Evolutionary conservation across 2,888 invertebrate species (phyloP).

Genomic region (Trichacis sp.): DNA sequence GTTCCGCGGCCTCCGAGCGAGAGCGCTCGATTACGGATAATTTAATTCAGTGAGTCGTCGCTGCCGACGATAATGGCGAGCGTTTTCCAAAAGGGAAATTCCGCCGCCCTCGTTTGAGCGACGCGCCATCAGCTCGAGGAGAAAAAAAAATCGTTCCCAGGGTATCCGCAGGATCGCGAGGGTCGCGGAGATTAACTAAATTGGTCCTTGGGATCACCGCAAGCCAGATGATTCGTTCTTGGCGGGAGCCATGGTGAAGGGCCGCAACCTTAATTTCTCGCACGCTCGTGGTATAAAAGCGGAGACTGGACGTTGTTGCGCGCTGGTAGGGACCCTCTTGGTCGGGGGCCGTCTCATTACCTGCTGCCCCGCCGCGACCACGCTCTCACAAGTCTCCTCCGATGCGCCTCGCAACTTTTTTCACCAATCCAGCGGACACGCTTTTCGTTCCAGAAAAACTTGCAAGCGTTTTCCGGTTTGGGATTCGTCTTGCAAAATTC

Average conservation of each 20-base stretch:
- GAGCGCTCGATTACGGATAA: conserved; percentile 59
- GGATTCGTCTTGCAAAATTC: no score
- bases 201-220: conserved; percentile 49
- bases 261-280: conserved; percentile 45
- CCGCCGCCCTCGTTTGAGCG: conserved; percentile 53
- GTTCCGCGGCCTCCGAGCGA: conserved; percentile 50
- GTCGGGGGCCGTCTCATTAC: conserved; percentile 70
- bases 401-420: conserved; percentile 28
- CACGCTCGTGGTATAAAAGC: conserved; percentile 31
- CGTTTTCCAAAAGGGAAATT: conserved; percentile 45
- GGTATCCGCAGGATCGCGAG: conserved; percentile 41
- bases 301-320: conserved; percentile 41
- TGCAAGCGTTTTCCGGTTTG: no score
- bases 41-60: conserved; percentile 63
- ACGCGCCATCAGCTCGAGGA: conserved; percentile 51
- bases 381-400: conserved; percentile 55
- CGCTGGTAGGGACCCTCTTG: conserved; percentile 66
- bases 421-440: conserved; percentile 17
- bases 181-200: conserved; percentile 55
- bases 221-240: conserved; percentile 46
- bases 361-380: conserved; percentile 64
- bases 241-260: conserved; percentile 42
- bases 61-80: conserved; percentile 58
- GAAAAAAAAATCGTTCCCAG: not conserved
- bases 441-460: conserved; percentile 2